phyloP scores from a whole-genome alignment of 2,888 invertebrate genomes.

The Psococerastis gibbosa region DNA sequence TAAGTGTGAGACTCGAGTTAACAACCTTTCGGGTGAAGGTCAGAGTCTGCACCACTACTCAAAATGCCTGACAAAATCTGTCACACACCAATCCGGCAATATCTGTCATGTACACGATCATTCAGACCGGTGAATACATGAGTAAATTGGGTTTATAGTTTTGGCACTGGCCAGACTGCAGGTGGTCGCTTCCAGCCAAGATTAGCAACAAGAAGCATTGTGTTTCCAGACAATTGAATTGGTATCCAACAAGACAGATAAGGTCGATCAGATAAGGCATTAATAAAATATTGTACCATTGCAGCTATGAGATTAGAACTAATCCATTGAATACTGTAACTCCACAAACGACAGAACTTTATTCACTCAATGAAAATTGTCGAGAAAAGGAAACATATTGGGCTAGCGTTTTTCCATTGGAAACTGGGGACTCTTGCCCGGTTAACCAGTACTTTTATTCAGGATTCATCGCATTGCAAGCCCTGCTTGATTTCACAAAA shows the following conservation, averaged over 20 bases:
- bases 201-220: no score
- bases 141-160: no score
- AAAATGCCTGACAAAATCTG: no score
- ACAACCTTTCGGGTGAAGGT: no score
- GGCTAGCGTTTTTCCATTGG: conserved; percentile 42
- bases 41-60: no score
- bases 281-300: no score
- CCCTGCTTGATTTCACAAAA: conserved; percentile 49
- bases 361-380: conserved; percentile 47
- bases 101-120: no score
- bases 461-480: conserved; percentile 53
- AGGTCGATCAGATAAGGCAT: not conserved
- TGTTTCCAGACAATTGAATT: not conserved
- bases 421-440: conserved; percentile 50
- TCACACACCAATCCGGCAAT: no score
- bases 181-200: no score
- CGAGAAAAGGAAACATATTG: conserved; percentile 39
- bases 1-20: no score
- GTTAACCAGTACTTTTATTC: conserved; percentile 57
- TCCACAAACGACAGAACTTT: conserved; percentile 42
- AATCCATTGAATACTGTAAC: conserved; percentile 46
- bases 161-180: no score
- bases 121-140: no score
- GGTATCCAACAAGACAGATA: not conserved
- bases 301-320: conserved; percentile 51